A percentile compares a stretch with the other conserved stretches of the same genome.
Evolutionary conservation across 2,797 vertebrate genomes (phyloP).

Genomic region (Ataeniobius toweri): DNA sequence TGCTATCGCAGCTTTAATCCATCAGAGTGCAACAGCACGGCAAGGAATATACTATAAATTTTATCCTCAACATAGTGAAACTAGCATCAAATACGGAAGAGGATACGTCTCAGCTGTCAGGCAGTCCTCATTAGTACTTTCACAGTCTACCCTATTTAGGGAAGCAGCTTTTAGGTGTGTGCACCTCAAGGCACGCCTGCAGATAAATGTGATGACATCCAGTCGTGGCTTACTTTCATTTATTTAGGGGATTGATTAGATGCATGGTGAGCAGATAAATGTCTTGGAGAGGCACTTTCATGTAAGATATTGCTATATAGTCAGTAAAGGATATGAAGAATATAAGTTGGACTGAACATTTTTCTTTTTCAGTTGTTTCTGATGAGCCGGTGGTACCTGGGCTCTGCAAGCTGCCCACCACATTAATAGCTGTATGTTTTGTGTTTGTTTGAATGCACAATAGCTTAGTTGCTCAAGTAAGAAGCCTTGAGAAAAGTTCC

Average conservation of each 20-base stretch:
- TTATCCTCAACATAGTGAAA: constrained; percentile 32
- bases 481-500: constrained; percentile 2
- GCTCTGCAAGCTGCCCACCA: constrained; percentile 29
- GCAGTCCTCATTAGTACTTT: constrained; percentile 46
- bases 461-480: constrained; percentile 4
- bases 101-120: constrained; percentile 60
- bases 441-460: constrained; percentile 11
- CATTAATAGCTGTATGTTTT: constrained; percentile 3
- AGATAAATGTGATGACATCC: constrained; percentile 77
- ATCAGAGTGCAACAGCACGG: constrained; percentile 40
- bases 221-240: constrained; percentile 72
- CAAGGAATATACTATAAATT: constrained; percentile 24
- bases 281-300: constrained; percentile 69
- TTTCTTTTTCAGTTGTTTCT: constrained; percentile 64
- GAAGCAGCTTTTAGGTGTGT: constrained; percentile 57
- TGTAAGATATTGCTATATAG: constrained; percentile 74
- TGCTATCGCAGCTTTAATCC: constrained; percentile 45
- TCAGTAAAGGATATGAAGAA: constrained; percentile 70
- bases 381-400: constrained; percentile 25
- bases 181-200: constrained; percentile 65
- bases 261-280: constrained; percentile 72
- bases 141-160: constrained; percentile 53
- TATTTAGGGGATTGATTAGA: constrained; percentile 81
- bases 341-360: constrained; percentile 65
- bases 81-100: constrained; percentile 39